Evolutionary conservation across 2,797 vertebrate genomes (phyloP).

Genomic region (Hemibagrus guttatus): DNA sequence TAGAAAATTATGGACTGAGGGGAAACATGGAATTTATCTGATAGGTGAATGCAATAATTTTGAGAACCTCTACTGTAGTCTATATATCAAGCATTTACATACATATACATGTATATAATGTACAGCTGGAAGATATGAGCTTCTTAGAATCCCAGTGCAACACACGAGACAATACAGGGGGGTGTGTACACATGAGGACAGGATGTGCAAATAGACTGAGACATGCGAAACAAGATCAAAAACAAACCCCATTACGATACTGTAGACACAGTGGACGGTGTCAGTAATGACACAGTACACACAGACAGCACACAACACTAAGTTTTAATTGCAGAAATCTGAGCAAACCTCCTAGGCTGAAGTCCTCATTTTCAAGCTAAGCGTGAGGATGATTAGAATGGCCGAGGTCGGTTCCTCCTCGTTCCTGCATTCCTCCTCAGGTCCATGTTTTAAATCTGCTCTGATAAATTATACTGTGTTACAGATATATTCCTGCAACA

Average conservation of each 20-base stretch:
- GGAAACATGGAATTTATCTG: not conserved
- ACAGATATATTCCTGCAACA: conserved; percentile 63
- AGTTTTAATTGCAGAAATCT: not conserved
- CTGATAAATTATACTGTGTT: conserved; percentile 71
- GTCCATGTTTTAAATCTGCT: conserved; percentile 29
- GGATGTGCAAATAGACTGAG: not conserved
- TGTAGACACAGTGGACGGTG: not conserved
- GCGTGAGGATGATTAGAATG: not conserved
- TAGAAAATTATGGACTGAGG: not conserved
- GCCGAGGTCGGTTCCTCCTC: not conserved
- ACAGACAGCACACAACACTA: not conserved
- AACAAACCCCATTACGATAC: not conserved
- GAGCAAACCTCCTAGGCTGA: not conserved
- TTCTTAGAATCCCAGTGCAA: not conserved
- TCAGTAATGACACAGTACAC: not conserved
- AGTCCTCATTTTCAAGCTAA: conserved; percentile 25
- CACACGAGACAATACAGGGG: not conserved
- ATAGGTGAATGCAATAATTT: not conserved
- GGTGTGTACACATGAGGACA: not conserved
- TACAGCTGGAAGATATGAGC: too few species aligned
- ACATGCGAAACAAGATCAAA: not conserved
- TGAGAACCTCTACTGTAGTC: not conserved
- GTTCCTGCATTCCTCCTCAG: conserved; percentile 26
- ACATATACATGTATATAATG: not conserved
- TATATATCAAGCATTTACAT: not conserved